Base-by-base conservation (phyloP, 2,888 invertebrate species). In the Leptinotarsa tumamoca region DNA sequence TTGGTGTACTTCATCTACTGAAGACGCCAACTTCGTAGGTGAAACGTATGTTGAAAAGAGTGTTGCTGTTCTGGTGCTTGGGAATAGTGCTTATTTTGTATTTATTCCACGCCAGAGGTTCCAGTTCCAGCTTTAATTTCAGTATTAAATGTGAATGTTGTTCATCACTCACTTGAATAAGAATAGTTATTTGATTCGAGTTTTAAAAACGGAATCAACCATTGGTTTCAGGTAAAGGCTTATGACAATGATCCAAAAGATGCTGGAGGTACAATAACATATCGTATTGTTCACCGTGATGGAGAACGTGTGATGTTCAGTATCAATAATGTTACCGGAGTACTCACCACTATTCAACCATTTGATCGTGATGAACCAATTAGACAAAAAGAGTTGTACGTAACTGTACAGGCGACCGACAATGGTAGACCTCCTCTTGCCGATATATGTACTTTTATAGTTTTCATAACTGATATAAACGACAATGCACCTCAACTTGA, bases 401-500 rank as follows among this genome's bases (percentile, higher is more conserved):
- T 96, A 69, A 97, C 96, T 51, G 95, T 98, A 10, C 93, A 96
- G 87, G 98, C 97, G 0, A 95, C 95, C 75, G 98, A 98, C 89
- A 95, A 97, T 87, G 98, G 98, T 0, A 92, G 93, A 81, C 97
- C 97, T 0, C 94, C 94, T 68, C 90, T 98, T 71, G 96, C 96
- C 83, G 97, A 97, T 84, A 95, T 96, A 73, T 98, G 98, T 89
- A 97, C 97, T 5, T 95, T 98, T 87, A 95, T 95, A 90, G 95
- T 98, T 73, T 93, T 94, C 79, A 95, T 98, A 80, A 93, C 93
- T 85, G 98, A 98, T 89, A 93, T 96, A 86, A 99, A 99, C 89
- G 98, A 99, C 88, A 98, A 98, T 86, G 90, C 89, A 18, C 95
- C 95, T 4, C 92, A 93, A 82, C 94, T 95, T 89, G 95, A 95